These are phyloP conservation scores for Orestias chungarensis DNA, from an alignment of 2,797 vertebrate species.

Conservation along the genomic window DNA sequence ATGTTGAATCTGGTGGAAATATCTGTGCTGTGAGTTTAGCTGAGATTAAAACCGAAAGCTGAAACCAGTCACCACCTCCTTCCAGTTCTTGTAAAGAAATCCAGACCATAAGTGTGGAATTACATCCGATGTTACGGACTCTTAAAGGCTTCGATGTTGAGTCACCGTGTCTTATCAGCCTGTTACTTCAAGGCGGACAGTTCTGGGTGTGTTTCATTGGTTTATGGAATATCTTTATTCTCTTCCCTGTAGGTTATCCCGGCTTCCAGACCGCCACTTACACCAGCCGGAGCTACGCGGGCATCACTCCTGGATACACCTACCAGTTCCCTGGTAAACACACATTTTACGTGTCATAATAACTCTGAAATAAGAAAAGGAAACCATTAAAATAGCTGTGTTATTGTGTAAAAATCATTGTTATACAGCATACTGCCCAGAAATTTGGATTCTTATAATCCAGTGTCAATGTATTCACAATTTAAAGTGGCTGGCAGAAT, in stretches of 20 bases:
- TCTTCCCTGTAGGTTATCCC: conserved; percentile 88
- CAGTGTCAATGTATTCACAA: background rate
- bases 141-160: conserved; percentile 12
- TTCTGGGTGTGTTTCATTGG: background rate
- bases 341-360: conserved; percentile 4
- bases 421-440: background rate
- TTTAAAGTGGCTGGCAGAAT: background rate
- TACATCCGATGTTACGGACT: conserved; percentile 37
- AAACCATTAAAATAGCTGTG: background rate
- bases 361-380: conserved; percentile 3
- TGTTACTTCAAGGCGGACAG: background rate
- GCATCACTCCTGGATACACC: conserved; percentile 96
- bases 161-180: background rate
- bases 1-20: conserved; percentile 22
- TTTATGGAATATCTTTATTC: conserved; percentile 11
- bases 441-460: background rate
- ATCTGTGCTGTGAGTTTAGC: conserved; percentile 17
- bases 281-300: conserved; percentile 96
- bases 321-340: conserved; percentile 97
- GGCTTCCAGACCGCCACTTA: conserved; percentile 98
- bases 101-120: conserved; percentile 52
- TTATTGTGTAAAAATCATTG: background rate
- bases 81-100: conserved; percentile 33
- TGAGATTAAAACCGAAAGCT: conserved; percentile 42
- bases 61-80: conserved; percentile 33